A percentile compares a stretch with the other conserved stretches of the same genome.
These are phyloP conservation scores for Aphelinus atriplicis DNA, from an alignment of 1,140 invertebrate genomes.

Conservation along the genomic window DNA sequence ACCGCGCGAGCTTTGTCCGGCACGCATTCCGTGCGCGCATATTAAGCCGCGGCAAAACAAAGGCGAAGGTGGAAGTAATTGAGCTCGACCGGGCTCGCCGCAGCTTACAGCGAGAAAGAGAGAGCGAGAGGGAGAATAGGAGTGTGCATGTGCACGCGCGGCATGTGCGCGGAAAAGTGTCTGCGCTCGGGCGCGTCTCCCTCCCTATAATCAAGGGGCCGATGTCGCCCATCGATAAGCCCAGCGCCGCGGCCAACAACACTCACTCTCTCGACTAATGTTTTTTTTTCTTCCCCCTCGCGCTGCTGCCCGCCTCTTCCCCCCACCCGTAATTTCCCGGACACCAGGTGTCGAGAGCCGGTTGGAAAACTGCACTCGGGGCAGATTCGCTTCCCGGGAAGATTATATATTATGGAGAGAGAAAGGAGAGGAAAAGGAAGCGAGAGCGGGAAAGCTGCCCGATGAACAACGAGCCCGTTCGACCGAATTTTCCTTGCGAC, in stretches of 20 bases:
- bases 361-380: no score
- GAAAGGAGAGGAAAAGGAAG: not conserved
- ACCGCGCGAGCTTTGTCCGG: no score
- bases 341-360: not conserved
- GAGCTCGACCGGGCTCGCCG: not conserved
- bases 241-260: not conserved
- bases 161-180: conserved; percentile 19
- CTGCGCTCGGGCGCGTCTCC: not conserved
- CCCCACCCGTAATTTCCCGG: conserved; percentile 9
- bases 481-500: no score
- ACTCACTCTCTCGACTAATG: not conserved
- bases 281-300: not conserved
- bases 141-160: no score
- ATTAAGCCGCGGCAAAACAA: not conserved
- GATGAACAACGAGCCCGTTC: no score
- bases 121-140: no score
- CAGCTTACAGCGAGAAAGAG: no score
- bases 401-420: not conserved
- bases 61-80: conserved; percentile 34
- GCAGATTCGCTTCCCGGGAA: no score
- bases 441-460: not conserved
- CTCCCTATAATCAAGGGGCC: conserved; percentile 24
- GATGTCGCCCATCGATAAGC: conserved; percentile 34
- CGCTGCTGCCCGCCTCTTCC: no score
- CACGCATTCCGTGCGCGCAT: no score